Base-by-base conservation (phyloP, 2,113 vertebrate species). In the Nematolebias whitei region DNA sequence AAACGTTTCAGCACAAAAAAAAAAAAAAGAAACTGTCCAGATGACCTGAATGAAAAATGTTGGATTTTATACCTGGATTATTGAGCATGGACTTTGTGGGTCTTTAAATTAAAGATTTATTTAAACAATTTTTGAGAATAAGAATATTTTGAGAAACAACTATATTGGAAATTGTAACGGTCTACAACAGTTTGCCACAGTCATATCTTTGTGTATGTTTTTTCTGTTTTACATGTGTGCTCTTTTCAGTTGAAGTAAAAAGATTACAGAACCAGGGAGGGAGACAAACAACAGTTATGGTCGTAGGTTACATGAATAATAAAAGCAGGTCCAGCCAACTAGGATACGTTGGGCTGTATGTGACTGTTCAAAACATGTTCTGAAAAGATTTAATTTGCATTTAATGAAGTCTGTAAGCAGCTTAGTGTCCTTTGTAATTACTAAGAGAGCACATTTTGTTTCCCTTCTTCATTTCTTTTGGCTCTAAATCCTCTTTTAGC, bases 321-420 rank as follows among this genome's bases (percentile, higher is more conserved):
- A 26, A 68, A 80, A 73, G 54, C 78, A 78, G 76, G 76, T 62
- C 49, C 77, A 87, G 77, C 73, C 45, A 68, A 65, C 68, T 70
- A 63, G 70, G 57, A 35, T 35, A 35, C 79, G 49, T 83, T 57
- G 57, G 70, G 80, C 80, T 59, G 75, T 76, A 77, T 58, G 80
- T 70, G 85, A 85, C 76, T 79, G 78, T 91, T 88, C 56, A 80
- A 85, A 87, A 86, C 84, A 85, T 22, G 68, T 64, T 82, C 76
- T 83, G 69, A 88, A 91, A 89, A 88, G 85, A 87, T 89, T 86
- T 91, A 76, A 80, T 76, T 88, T 80, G 74, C 58, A 60, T 85
- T 85, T 88, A 87, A 89, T 85, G 85, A 89, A 87, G 82, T 87
- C 83, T 79, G 66, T 93, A 93, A 92, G 90, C 85, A 84, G 89